phyloP scores from a whole-genome alignment of 1,140 invertebrate genomes.

The Agrypnia vestita region DNA sequence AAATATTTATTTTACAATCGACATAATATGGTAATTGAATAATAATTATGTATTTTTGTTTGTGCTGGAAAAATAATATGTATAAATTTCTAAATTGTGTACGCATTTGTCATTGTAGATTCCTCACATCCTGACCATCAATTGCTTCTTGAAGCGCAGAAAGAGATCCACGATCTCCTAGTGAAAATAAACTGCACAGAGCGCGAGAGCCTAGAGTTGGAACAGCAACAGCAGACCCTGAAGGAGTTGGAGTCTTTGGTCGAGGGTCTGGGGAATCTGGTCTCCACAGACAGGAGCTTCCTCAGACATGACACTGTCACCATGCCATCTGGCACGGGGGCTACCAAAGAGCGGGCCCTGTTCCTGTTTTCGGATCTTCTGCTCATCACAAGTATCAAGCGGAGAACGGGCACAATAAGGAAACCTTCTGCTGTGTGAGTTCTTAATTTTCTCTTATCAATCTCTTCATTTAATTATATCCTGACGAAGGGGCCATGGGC shows the following conservation, averaged over 20 bases:
- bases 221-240: constrained; percentile 86
- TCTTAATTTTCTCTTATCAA: no score
- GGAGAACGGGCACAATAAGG: constrained; percentile 89
- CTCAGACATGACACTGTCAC: constrained; percentile 90
- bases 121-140: constrained; percentile 89
- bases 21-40: no score
- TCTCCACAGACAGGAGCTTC: constrained; percentile 81
- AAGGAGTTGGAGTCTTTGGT: constrained; percentile 88
- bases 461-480: no score
- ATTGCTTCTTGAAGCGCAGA: constrained; percentile 87
- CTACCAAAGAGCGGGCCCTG: constrained; percentile 93
- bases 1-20: no score
- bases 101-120: constrained; percentile 64
- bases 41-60: no score
- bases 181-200: constrained; percentile 94
- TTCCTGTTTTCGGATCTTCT: constrained; percentile 96
- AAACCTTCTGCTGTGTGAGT: constrained; percentile 85
- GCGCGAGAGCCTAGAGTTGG: constrained; percentile 84
- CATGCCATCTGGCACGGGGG: constrained; percentile 86
- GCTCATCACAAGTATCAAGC: constrained; percentile 94
- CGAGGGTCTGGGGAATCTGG: constrained; percentile 82
- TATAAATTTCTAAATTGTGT: constrained; percentile 8
- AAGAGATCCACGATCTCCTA: constrained; percentile 92
- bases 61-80: no score
- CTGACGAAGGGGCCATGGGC: no score